Evolutionary conservation across 2,113 vertebrate genomes (phyloP).

Genomic region (mouse (Mus musculus)): DNA sequence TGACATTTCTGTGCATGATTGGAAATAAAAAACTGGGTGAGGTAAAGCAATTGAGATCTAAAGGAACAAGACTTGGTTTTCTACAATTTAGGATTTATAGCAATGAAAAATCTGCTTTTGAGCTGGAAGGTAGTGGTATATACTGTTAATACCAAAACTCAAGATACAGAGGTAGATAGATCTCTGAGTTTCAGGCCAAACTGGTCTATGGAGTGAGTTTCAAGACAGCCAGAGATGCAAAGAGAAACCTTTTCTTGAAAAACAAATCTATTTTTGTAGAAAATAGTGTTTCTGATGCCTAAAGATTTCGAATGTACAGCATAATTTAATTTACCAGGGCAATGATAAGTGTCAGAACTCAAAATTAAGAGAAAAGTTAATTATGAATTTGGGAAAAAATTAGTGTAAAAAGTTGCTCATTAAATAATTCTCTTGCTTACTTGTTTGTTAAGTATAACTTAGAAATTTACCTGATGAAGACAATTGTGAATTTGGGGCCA

Average conservation of each 20-base stretch:
- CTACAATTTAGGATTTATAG: neutral
- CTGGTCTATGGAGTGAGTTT: too few species aligned
- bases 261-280: neutral
- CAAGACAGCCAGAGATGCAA: too few species aligned
- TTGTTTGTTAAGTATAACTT: conserved; percentile 70
- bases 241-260: neutral
- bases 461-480: conserved; percentile 79
- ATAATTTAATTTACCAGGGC: conserved; percentile 12
- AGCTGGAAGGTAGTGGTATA: too few species aligned
- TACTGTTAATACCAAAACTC: too few species aligned
- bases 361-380: neutral
- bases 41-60: neutral
- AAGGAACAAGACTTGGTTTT: neutral
- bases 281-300: neutral
- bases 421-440: conserved; percentile 50
- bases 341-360: conserved; percentile 43
- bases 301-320: neutral
- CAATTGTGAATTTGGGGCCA: conserved; percentile 63
- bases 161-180: too few species aligned
- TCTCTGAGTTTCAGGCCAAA: too few species aligned
- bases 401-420: neutral
- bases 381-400: neutral
- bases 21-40: neutral
- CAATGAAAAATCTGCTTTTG: neutral
- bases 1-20: neutral